phyloP scores from a whole-genome alignment of 2,113 vertebrate species.

The Pluvianellus socialis region DNA sequence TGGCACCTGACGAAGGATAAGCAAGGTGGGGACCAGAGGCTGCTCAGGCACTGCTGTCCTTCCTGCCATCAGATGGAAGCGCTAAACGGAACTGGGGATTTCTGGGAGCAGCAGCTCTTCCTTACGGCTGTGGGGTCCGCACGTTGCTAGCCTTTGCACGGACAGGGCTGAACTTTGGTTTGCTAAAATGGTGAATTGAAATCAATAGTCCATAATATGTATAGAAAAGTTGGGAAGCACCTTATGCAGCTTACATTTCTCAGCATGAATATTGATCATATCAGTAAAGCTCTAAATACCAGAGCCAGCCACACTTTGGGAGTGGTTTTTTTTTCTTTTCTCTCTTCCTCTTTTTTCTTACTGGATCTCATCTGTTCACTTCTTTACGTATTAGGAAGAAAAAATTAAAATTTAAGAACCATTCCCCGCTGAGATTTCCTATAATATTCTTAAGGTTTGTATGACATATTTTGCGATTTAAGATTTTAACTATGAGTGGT shows the following conservation, averaged over 20 bases:
- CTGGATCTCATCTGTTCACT: not conserved
- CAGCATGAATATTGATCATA: no score
- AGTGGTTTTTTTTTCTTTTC: not conserved
- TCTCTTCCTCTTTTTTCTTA: not conserved
- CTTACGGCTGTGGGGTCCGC: fast-evolving
- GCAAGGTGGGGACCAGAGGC: fast-evolving
- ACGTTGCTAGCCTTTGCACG: not conserved
- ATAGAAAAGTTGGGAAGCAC: not conserved
- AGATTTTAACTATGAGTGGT: not conserved
- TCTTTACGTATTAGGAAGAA: not conserved
- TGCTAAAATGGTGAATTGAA: not conserved
- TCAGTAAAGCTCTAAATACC: not conserved
- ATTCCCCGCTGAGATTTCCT: not conserved
- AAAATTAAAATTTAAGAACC: not conserved
- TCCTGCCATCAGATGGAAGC: not conserved
- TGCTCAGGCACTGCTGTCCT: not conserved
- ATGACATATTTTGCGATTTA: not conserved
- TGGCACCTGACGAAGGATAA: not conserved
- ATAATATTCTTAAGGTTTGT: not conserved
- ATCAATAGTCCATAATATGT: not conserved
- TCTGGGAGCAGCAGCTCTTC: not conserved
- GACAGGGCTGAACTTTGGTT: not conserved
- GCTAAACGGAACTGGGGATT: fast-evolving
- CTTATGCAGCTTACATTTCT: not conserved
- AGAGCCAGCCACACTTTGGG: no score